A percentile compares a stretch with the other conserved stretches of the same genome.
Evolutionary conservation across 2,797 vertebrate species (phyloP).

Genomic region (Dendrocincla fuliginosa): DNA sequence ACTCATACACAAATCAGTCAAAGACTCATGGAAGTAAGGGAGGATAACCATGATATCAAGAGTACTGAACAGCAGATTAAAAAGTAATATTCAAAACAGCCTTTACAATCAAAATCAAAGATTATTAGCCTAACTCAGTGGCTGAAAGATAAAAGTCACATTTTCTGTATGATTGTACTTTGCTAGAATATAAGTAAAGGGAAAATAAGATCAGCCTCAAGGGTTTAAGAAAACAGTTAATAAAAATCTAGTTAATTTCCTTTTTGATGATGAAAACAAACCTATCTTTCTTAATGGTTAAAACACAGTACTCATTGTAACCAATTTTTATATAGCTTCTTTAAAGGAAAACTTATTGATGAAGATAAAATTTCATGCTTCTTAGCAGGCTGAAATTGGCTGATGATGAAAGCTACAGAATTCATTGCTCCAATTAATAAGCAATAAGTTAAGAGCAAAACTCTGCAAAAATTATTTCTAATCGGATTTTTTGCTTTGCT

Average conservation of each 20-base stretch:
- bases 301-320: not conserved
- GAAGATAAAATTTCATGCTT: slow-evolving; percentile 39
- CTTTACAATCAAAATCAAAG: not conserved
- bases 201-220: not conserved
- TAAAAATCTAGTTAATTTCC: slow-evolving; percentile 14
- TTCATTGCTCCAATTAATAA: slow-evolving; percentile 32
- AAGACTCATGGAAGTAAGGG: not conserved
- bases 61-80: not conserved
- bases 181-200: not conserved
- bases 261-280: slow-evolving; percentile 23
- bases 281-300: slow-evolving; percentile 18
- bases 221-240: slow-evolving; percentile 43
- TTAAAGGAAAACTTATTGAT: slow-evolving; percentile 30
- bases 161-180: not conserved
- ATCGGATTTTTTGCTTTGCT: not conserved
- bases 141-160: not conserved
- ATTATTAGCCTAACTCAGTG: not conserved
- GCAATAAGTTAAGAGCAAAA: slow-evolving; percentile 20
- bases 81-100: not conserved
- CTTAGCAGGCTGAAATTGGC: not conserved
- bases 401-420: slow-evolving; percentile 3
- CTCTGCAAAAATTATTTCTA: slow-evolving; percentile 3
- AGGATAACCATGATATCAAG: not conserved
- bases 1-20: not conserved
- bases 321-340: slow-evolving; percentile 17